Evolutionary conservation across 2,888 invertebrate genomes (phyloP).

Genomic region (Syrphus vitripennis): DNA sequence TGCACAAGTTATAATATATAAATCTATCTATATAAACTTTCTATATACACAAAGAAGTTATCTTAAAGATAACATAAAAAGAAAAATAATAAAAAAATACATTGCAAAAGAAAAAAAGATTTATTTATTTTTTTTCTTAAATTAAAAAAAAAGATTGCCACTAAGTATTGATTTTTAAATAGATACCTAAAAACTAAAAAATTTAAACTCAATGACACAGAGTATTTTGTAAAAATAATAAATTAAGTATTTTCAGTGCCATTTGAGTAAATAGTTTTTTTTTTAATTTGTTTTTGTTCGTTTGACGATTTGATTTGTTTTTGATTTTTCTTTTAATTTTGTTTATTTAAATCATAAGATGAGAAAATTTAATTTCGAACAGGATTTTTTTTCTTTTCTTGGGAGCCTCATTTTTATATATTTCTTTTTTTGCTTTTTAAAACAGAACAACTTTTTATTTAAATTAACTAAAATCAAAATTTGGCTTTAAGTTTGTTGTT

Average conservation of each 20-base stretch:
- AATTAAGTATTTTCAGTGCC: conserved; percentile 81
- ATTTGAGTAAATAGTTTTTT: conserved; percentile 70
- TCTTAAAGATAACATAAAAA: conserved; percentile 60
- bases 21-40: conserved; percentile 13
- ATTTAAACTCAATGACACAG: conserved; percentile 72
- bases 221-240: conserved; percentile 72
- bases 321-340: neutral
- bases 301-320: conserved; percentile 72
- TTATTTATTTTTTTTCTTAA: conserved; percentile 75
- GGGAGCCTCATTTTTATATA: conserved; percentile 54
- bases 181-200: conserved; percentile 6
- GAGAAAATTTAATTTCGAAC: conserved; percentile 52
- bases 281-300: conserved; percentile 65
- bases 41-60: conserved; percentile 53
- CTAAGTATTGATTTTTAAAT: conserved; percentile 53
- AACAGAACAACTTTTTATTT: conserved; percentile 32
- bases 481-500: conserved; percentile 56
- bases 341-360: neutral
- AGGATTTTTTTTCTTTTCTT: conserved; percentile 42
- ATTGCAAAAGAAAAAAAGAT: conserved; percentile 39
- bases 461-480: conserved; percentile 68
- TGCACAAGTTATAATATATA: conserved; percentile 59
- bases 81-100: conserved; percentile 28
- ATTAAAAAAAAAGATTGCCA: conserved; percentile 78
- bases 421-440: conserved; percentile 10